Conservation (phyloP, 2,888 invertebrate species). For the Stomorhina lunata region DNA sequence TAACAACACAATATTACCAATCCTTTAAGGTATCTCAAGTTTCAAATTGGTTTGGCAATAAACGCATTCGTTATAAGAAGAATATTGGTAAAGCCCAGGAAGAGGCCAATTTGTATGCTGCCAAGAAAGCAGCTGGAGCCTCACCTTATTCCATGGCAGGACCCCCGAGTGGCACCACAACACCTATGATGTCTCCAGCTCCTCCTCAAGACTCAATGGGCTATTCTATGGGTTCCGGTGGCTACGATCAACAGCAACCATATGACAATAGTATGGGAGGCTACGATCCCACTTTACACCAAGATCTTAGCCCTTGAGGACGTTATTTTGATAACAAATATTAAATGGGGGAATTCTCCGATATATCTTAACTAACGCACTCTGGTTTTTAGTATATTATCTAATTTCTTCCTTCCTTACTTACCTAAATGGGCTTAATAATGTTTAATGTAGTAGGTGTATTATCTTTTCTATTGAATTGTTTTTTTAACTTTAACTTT, state of each 20-base stretch:
- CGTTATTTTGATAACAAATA: conserved; percentile 73
- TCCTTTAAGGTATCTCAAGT: conserved; percentile 84
- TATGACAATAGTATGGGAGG: conserved; percentile 95
- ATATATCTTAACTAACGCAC: conserved; percentile 57
- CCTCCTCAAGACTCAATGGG: conserved; percentile 96
- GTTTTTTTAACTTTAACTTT: conserved; percentile 33
- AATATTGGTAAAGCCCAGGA: conserved; percentile 99
- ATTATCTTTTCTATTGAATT: conserved; percentile 54
- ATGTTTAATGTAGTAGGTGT: conserved; percentile 57
- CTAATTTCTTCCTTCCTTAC: conserved; percentile 16
- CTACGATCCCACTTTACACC: conserved; percentile 93
- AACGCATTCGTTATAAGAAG: conserved; percentile 99
- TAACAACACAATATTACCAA: neutral
- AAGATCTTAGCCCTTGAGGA: conserved; percentile 87
- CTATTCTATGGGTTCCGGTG: conserved; percentile 94
- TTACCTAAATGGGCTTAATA: conserved; percentile 28
- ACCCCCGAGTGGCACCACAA: conserved; percentile 93
- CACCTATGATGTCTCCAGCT: conserved; percentile 97
- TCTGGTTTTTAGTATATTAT: conserved; percentile 48
- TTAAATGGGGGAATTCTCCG: conserved; percentile 56
- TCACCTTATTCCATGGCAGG: conserved; percentile 94
- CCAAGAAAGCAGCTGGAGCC: conserved; percentile 97
- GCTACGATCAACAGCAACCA: conserved; percentile 92
- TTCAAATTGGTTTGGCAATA: conserved; percentile 99
- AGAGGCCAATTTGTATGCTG: conserved; percentile 99